Percentiles rank a stretch among this genome's conserved stretches.
These are phyloP conservation scores for Cantharis rufa DNA, from an alignment of 2,888 invertebrate species.

Conservation along the genomic window DNA sequence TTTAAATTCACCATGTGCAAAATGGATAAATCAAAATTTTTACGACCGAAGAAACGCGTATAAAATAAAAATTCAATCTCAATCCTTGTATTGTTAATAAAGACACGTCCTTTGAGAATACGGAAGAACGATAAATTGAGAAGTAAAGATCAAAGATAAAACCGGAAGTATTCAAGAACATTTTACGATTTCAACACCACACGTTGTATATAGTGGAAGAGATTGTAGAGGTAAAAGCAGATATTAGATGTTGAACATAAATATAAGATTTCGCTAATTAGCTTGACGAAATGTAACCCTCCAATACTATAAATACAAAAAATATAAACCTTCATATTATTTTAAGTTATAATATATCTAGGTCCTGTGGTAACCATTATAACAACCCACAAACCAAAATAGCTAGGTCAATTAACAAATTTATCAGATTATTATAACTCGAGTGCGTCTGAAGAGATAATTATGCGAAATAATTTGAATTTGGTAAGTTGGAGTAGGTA, in stretches of 20 bases:
- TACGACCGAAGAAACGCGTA: not conserved
- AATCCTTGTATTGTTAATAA: not conserved
- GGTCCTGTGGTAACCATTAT: not conserved
- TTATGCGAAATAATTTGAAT: not conserved
- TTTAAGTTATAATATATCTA: not conserved
- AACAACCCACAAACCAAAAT: not conserved
- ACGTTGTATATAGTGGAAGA: not conserved
- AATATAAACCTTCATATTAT: not conserved
- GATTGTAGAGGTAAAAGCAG: not conserved
- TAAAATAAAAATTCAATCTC: slow-evolving; percentile 1
- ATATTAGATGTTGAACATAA: not conserved
- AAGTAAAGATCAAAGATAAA: not conserved
- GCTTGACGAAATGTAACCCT: not conserved
- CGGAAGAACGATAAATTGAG: slow-evolving; percentile 2
- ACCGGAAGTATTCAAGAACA: not conserved
- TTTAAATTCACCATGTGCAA: not conserved
- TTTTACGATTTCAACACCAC: not conserved
- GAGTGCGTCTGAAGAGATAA: not conserved
- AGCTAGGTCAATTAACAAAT: not conserved
- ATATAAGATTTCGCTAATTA: not conserved
- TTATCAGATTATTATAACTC: not conserved
- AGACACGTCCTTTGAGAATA: not conserved
- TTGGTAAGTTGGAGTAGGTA: not conserved
- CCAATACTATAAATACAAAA: not conserved
- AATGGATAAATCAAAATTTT: not conserved